Percentiles rank a stretch among this genome's conserved stretches.
Conservation (phyloP, 2,888 invertebrate genomes). For the Drosophila neotestacea region DNA sequence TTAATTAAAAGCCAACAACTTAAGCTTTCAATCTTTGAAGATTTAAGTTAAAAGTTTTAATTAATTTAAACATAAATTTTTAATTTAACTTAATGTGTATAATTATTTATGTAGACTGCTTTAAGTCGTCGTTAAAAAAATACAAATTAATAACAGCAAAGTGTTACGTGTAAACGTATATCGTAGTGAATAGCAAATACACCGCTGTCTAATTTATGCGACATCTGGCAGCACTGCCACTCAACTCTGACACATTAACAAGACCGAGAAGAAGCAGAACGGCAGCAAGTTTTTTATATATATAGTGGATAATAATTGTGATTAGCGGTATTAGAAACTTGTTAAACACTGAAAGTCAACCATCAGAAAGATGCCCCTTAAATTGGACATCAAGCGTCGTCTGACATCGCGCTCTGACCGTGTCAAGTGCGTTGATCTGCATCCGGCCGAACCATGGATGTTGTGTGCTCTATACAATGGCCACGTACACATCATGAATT, state of each 20-base stretch:
- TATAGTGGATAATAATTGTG: slow-evolving; percentile 48
- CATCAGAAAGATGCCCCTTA: slow-evolving; percentile 89
- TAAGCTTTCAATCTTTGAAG: too few relatives aligned
- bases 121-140: too few relatives aligned
- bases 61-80: too few relatives aligned
- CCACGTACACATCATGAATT: slow-evolving; percentile 99
- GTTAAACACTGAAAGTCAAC: slow-evolving; percentile 26
- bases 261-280: slow-evolving; percentile 56
- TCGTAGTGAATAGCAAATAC: slow-evolving; percentile 16
- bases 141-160: background rate
- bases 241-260: slow-evolving; percentile 68
- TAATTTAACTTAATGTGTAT: too few relatives aligned
- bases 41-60: background rate
- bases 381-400: slow-evolving; percentile 99
- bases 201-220: slow-evolving; percentile 48
- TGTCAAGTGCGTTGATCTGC: slow-evolving; percentile 98
- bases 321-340: slow-evolving; percentile 30
- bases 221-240: slow-evolving; percentile 62
- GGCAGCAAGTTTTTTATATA: slow-evolving; percentile 55
- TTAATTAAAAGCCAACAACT: too few relatives aligned
- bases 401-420: slow-evolving; percentile 98
- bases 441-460: slow-evolving; percentile 99
- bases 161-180: background rate
- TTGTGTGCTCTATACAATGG: slow-evolving; percentile 99
- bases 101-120: too few relatives aligned